Evolutionary conservation across 2,888 invertebrate genomes (phyloP).

Genomic region (Prosopocoilus inquinatus): DNA sequence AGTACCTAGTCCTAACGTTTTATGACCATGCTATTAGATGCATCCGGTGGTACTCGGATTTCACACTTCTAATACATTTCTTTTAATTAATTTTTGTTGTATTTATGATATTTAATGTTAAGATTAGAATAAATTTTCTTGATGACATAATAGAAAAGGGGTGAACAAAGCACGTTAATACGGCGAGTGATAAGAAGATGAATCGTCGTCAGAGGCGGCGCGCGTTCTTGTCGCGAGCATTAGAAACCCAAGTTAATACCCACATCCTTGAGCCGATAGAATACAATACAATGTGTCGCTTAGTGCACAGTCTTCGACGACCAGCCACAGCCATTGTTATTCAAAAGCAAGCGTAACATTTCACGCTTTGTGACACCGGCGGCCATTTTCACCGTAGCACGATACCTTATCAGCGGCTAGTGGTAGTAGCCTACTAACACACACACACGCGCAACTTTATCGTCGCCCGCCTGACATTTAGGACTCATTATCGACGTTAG

Average conservation of each 20-base stretch:
- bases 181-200: neutral
- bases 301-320: constrained; percentile 32
- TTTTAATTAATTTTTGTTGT: too few species aligned
- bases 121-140: too few species aligned
- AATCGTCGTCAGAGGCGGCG: neutral
- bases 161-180: too few species aligned
- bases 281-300: constrained; percentile 36
- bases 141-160: too few species aligned
- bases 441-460: constrained; percentile 15
- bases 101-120: too few species aligned
- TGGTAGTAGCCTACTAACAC: constrained; percentile 21
- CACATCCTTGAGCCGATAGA: constrained; percentile 32
- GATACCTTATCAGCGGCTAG: constrained; percentile 33
- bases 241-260: constrained; percentile 26
- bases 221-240: constrained; percentile 12
- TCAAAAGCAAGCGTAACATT: constrained; percentile 47
- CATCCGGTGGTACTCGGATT: too few species aligned
- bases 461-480: constrained; percentile 20
- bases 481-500: constrained; percentile 15
- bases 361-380: constrained; percentile 48
- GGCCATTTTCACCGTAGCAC: constrained; percentile 43
- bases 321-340: constrained; percentile 47
- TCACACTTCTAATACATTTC: too few species aligned
- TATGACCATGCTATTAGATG: too few species aligned
- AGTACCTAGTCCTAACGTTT: too few species aligned